phyloP scores from a whole-genome alignment of 2,113 vertebrate species.

The Barbus barbus region DNA sequence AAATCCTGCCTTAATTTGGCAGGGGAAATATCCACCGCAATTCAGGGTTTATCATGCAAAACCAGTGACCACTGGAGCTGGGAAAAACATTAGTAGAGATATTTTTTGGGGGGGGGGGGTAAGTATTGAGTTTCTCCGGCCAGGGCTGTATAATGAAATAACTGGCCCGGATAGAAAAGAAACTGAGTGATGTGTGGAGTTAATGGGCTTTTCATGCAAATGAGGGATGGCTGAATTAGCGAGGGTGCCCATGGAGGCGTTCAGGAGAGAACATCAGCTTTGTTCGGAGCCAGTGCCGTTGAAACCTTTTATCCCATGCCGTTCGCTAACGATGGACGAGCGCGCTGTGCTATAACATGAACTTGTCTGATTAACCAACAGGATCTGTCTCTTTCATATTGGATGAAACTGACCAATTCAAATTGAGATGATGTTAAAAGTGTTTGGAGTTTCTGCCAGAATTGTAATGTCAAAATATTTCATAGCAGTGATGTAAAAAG shows the following conservation, averaged over 20 bases:
- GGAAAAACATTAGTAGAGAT: constrained; percentile 42
- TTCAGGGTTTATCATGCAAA: constrained; percentile 65
- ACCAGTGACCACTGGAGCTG: constrained; percentile 44
- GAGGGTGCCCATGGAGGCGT: constrained; percentile 50
- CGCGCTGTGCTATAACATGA: constrained; percentile 58
- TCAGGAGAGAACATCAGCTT: constrained; percentile 58
- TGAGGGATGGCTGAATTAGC: constrained; percentile 59
- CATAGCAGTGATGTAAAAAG: background rate
- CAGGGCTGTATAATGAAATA: constrained; percentile 58
- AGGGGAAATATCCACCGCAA: background rate
- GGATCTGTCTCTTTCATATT: background rate
- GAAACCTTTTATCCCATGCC: constrained; percentile 49
- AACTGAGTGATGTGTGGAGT: constrained; percentile 15
- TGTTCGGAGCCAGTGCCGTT: constrained; percentile 54
- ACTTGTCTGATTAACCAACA: background rate
- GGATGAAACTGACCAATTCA: background rate
- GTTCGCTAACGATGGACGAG: constrained; percentile 57
- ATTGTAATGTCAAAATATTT: background rate
- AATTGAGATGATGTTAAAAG: background rate
- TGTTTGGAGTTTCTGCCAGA: background rate
- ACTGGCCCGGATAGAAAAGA: constrained; percentile 60
- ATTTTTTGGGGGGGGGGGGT: constrained; percentile 20
- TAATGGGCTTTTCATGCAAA: constrained; percentile 65
- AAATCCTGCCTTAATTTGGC: constrained; percentile 52
- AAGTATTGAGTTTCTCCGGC: constrained; percentile 31